Evolutionary conservation across 2,888 invertebrate species (phyloP), one percentile per base, ranked within the genome.

Genomic region (Drosophila paramelanica): DNA sequence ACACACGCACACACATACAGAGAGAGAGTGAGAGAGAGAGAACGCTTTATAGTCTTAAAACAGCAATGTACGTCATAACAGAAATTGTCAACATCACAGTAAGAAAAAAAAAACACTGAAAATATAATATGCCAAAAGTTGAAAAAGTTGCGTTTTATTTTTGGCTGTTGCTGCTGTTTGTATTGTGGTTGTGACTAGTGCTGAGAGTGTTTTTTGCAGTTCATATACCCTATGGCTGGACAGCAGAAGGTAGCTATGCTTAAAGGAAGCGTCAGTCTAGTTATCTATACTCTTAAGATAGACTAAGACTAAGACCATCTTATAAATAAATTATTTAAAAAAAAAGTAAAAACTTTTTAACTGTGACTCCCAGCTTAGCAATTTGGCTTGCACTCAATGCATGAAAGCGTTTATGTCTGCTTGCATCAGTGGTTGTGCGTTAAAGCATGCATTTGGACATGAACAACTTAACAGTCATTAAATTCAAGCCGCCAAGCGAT

Each of bases 391-490:
- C 23, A 14, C 25, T 17, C 4, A 50, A 25, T n/a, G n/a, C 38
- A 23, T 27, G 36, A 14, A 2, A 17, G 46, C 46, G 17, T 7
- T 55, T 43, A 17, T 38, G n/a, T 42, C 20, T 17, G 38, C 20
- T 27, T 27, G 42, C 41, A 17, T 25, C 23, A 46, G 23, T 46
- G 50, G 14, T 45, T 11, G 38, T 61, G 77, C 64, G 62, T 77
- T 66, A 66, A 65, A 51, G 65, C 68, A 43, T 66, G 46, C 61
- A 56, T 52, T 58, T 65, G 39, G 45, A 66, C 47, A 51, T 62
- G 61, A 74, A 68, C 36, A 66, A 71, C 62, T 79, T 77, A 67
- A 69, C 71, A 69, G 79, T 74, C 77, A 86, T 83, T 82, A 83
- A 83, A 86, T 83, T 42, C 67, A 74, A 74, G 69, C 77, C 39